phyloP scores from a whole-genome alignment of 1,140 invertebrate species.

The Lepeophtheirus salmonis region DNA sequence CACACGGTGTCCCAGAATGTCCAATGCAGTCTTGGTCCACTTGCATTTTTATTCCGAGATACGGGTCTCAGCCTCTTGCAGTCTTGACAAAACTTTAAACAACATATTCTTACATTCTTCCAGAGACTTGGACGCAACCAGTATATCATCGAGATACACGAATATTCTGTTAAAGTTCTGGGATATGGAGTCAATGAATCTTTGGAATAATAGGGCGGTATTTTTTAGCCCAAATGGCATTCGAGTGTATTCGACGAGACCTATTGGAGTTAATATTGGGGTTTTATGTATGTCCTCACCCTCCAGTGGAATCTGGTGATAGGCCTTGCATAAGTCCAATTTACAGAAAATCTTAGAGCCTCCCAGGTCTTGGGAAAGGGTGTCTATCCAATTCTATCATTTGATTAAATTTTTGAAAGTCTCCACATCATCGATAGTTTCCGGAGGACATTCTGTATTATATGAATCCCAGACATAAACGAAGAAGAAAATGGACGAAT shows the following conservation, averaged over 20 bases:
- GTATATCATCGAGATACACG: background rate
- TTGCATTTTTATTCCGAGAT: background rate
- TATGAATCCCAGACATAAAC: no score
- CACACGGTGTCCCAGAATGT: background rate
- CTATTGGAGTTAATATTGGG: constrained; percentile 25
- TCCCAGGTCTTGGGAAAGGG: background rate
- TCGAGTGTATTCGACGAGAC: constrained; percentile 26
- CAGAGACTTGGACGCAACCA: background rate
- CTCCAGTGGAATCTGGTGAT: background rate
- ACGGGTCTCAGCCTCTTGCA: background rate
- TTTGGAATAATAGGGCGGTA: constrained; percentile 31
- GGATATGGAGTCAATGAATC: constrained; percentile 29
- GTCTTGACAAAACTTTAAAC: background rate
- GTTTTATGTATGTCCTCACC: constrained; percentile 23
- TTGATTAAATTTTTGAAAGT: no score
- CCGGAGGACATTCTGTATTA: no score
- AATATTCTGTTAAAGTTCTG: background rate
- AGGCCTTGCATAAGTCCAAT: background rate
- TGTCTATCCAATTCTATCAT: no score
- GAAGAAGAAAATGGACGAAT: no score
- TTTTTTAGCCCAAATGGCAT: constrained; percentile 31
- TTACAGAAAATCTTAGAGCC: background rate
- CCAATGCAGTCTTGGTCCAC: background rate
- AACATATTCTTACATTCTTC: background rate
- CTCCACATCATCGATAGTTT: no score